phyloP scores from a whole-genome alignment of 2,797 vertebrate genomes.

The Sternarchorhynchus goeldii region DNA sequence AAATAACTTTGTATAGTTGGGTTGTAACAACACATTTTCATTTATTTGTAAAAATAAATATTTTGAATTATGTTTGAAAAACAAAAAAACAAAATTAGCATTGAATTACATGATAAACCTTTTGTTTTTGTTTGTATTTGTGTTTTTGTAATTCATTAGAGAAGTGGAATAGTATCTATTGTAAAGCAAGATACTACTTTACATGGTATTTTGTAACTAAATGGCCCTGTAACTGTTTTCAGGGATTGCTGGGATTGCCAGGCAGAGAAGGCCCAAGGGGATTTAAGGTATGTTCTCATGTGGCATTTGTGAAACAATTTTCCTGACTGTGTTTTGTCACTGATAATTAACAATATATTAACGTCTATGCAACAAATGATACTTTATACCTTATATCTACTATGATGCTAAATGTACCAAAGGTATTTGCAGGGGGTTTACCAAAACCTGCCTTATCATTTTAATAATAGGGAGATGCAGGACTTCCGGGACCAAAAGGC shows the following conservation, averaged over 20 bases:
- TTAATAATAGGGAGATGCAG: slow-evolving; percentile 84
- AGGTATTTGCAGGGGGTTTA: background rate
- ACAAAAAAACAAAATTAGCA: background rate
- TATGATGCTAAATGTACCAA: background rate
- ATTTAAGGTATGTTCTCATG: slow-evolving; percentile 74
- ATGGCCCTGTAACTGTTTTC: slow-evolving; percentile 33
- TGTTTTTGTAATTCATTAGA: background rate
- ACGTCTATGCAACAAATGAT: too few relatives aligned
- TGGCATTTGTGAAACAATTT: background rate
- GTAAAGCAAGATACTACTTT: background rate
- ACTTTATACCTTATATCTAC: background rate
- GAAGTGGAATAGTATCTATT: background rate
- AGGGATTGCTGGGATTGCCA: slow-evolving; percentile 91
- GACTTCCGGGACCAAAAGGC: slow-evolving; percentile 81
- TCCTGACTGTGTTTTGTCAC: background rate
- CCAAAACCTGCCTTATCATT: slow-evolving; percentile 22
- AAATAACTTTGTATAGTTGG: background rate
- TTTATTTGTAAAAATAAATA: background rate
- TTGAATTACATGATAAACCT: too few relatives aligned
- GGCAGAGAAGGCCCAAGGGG: slow-evolving; percentile 84
- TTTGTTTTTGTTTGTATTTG: too few relatives aligned
- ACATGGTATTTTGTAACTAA: background rate
- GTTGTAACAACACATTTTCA: background rate
- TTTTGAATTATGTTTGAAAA: background rate
- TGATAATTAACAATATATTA: background rate